Percentiles rank a stretch among this genome's conserved stretches.
phyloP scores from a whole-genome alignment of 2,797 vertebrate genomes.

The Streptopelia turtur region DNA sequence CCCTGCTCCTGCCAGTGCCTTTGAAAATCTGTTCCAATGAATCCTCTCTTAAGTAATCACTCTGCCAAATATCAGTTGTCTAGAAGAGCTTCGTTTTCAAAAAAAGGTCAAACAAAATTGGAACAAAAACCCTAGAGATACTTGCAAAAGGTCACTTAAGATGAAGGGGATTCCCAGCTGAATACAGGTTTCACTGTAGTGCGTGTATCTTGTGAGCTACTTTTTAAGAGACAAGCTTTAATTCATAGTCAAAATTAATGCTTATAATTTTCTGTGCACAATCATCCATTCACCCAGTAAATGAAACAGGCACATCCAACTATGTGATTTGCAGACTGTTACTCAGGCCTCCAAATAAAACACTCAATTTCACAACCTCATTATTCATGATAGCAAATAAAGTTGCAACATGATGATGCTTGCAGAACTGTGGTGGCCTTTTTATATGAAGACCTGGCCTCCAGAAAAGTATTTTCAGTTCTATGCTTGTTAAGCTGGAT shows the following conservation, averaged over 20 bases:
- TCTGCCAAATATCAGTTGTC: constrained; percentile 52
- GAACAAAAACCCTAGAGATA: constrained; percentile 23
- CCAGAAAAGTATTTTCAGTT: background rate
- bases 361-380: background rate
- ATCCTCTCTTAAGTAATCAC: constrained; percentile 29
- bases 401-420: background rate
- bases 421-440: background rate
- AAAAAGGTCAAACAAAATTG: constrained; percentile 68
- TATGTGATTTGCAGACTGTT: background rate
- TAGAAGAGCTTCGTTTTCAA: constrained; percentile 41
- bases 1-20: background rate
- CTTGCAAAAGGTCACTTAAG: constrained; percentile 56
- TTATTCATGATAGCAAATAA: background rate
- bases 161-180: constrained; percentile 37
- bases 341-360: background rate
- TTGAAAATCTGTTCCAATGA: constrained; percentile 17
- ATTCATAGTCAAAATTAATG: background rate
- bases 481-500: background rate
- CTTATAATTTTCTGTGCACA: background rate
- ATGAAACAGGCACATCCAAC: background rate
- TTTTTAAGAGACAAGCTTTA: background rate
- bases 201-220: background rate
- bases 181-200: background rate
- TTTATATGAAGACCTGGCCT: background rate
- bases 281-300: background rate